Conservation (phyloP, 2,113 vertebrate genomes). For the Cygnus atratus region DNA sequence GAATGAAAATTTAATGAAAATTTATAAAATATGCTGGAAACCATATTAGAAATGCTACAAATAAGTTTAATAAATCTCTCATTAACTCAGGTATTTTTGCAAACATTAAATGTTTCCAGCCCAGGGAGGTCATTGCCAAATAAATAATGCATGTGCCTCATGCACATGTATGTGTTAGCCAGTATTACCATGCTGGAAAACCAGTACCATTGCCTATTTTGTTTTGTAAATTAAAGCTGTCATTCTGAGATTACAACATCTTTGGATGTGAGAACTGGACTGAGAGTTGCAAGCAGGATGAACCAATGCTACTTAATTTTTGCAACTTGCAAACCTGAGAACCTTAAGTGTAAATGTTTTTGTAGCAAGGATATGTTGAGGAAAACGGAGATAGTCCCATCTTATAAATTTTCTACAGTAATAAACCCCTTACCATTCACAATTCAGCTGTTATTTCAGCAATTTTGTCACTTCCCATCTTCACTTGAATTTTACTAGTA, state of each 20-base stretch:
- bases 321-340: neutral
- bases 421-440: conserved; percentile 50
- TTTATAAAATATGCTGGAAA: neutral
- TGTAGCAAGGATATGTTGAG: neutral
- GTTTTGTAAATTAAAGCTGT: neutral
- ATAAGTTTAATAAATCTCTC: neutral
- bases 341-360: neutral
- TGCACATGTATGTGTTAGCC: neutral
- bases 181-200: neutral
- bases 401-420: conserved; percentile 36
- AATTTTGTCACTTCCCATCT: neutral
- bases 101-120: neutral
- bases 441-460: conserved; percentile 37
- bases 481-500: conserved; percentile 8
- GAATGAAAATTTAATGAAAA: neutral
- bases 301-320: neutral
- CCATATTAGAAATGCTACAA: neutral
- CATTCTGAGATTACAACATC: neutral
- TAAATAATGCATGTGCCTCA: conserved; percentile 3
- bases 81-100: neutral
- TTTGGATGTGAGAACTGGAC: neutral
- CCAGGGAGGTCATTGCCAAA: neutral
- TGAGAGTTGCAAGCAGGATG: neutral
- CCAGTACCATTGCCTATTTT: neutral
- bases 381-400: neutral